Base-by-base conservation (phyloP, 2,113 vertebrate species). In the Gobio gobio region DNA sequence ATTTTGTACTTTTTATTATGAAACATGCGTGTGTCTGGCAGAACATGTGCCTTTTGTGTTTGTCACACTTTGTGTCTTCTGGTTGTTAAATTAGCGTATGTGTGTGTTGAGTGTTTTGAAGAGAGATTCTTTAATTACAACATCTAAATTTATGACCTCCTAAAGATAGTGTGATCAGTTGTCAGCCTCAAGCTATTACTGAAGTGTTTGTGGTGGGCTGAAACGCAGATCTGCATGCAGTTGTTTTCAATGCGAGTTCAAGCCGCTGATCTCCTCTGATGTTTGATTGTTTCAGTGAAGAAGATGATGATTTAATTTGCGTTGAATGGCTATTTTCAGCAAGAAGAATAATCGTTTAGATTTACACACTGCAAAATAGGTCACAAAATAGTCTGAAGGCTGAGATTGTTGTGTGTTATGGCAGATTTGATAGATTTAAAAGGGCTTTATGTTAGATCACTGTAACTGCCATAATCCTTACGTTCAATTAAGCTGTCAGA, bases 401-500 rank as follows among this genome's bases (percentile, higher is more conserved):
- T 36, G 12, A 68, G 61, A 61, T 43, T 63, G 29, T 40, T 63
- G 72, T 73, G 81, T 78, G 83, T 68, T 33, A 43, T 83, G 64
- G 49, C 26, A 70, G 64, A 26, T 83, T 58, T 83, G 13, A 56
- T 58, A 7, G 66, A 72, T 72, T 73, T 83, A 43, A 58, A 61
- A 18, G 26, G 14, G 47, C 66, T 73, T 83, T 56, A 56, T 40
- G 72, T 72, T 70, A 72, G 81, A 40, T 83, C 33, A 24, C 33
- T 56, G 64, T 26, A 58, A 20, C 81, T 72, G 33, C 66, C 10
- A 36, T 43, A 72, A 82, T 40, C 49, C 66, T 56, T 14, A 16
- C 13, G 10, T 51, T 72, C 66, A 49, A 14, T 68, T 82, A n/a
- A 82, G 47, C 13, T 72, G 80, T 70, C 66, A 82, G 80, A 58